Conservation (phyloP, 2,113 vertebrate species). For the Chelonoidis abingdonii region DNA sequence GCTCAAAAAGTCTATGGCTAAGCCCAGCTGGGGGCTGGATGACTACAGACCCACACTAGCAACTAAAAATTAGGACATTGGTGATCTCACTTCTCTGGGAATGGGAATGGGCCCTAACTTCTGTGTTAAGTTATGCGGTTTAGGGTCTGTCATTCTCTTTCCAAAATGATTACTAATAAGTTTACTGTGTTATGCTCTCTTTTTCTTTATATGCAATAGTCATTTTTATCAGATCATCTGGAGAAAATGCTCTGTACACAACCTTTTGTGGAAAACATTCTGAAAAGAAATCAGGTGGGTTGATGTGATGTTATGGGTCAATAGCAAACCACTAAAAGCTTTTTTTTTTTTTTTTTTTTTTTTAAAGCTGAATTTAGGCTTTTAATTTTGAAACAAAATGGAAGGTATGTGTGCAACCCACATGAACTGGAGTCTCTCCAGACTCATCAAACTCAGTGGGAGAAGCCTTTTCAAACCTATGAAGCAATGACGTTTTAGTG, state of each 20-base stretch:
- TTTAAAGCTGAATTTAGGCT: background rate
- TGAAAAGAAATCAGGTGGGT: slow-evolving; percentile 55
- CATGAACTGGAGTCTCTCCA: slow-evolving; percentile 68
- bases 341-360: background rate
- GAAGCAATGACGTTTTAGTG: slow-evolving; percentile 58
- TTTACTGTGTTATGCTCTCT: background rate
- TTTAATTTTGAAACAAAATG: slow-evolving; percentile 33
- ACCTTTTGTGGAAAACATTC: background rate
- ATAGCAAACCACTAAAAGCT: slow-evolving; percentile 39
- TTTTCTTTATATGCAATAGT: background rate
- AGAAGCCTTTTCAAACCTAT: slow-evolving; percentile 58
- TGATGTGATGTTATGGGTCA: slow-evolving; percentile 57
- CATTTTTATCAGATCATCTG: slow-evolving; percentile 5
- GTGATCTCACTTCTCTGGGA: background rate
- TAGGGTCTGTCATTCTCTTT: background rate
- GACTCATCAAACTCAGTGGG: slow-evolving; percentile 57
- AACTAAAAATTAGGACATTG: background rate
- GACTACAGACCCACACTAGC: background rate
- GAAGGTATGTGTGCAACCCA: background rate
- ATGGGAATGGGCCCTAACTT: background rate
- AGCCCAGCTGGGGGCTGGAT: background rate
- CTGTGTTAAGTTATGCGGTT: background rate
- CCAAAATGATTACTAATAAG: background rate
- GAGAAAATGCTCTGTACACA: background rate
- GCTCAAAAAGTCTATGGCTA: background rate